Conservation (phyloP, 2,113 vertebrate genomes). For the Hassar affinis region DNA sequence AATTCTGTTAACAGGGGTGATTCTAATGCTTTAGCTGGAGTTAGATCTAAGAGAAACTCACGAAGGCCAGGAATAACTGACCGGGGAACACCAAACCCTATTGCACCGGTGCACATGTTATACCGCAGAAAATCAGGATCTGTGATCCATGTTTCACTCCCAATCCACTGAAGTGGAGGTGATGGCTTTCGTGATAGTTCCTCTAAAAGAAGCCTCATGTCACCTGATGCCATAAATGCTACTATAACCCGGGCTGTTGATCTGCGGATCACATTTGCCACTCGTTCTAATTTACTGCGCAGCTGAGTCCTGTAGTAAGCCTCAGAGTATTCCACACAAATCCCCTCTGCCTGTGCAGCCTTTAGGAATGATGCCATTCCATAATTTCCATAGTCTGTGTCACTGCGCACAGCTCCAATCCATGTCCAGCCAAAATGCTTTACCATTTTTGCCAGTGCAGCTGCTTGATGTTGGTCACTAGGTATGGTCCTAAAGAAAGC, state of each 20-base stretch:
- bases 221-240: slow-evolving; percentile 59
- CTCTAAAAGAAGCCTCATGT: slow-evolving; percentile 61
- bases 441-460: slow-evolving; percentile 63
- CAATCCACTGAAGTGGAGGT: slow-evolving; percentile 68
- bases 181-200: slow-evolving; percentile 55
- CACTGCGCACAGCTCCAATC: slow-evolving; percentile 71
- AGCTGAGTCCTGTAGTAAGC: slow-evolving; percentile 60
- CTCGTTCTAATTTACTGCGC: slow-evolving; percentile 55
- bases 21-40: slow-evolving; percentile 44
- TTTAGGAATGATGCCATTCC: slow-evolving; percentile 67
- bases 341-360: slow-evolving; percentile 59
- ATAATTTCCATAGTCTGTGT: slow-evolving; percentile 72
- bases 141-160: slow-evolving; percentile 68
- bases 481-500: slow-evolving; percentile 73
- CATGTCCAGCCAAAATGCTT: slow-evolving; percentile 74
- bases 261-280: slow-evolving; percentile 67
- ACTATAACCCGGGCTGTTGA: slow-evolving; percentile 68
- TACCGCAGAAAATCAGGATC: slow-evolving; percentile 55
- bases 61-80: slow-evolving; percentile 67
- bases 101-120: slow-evolving; percentile 55
- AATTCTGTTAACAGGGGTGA: slow-evolving; percentile 64
- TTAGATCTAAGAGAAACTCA: slow-evolving; percentile 63
- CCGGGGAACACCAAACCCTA: slow-evolving; percentile 62
- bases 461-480: slow-evolving; percentile 72
- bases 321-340: slow-evolving; percentile 70